phyloP scores from a whole-genome alignment of 2,113 vertebrate species.

The Pimephales promelas region DNA sequence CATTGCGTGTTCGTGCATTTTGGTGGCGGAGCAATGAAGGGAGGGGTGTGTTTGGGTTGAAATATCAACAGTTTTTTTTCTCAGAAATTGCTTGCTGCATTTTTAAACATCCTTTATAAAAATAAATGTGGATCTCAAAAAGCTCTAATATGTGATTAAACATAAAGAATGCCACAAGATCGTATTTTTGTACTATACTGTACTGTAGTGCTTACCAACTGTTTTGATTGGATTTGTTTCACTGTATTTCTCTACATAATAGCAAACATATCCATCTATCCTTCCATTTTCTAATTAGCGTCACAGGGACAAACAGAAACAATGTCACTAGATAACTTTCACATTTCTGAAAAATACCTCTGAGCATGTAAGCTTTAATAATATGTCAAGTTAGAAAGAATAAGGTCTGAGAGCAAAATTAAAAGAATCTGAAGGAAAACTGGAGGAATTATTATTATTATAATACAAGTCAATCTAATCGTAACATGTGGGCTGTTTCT shows the following conservation, averaged over 20 bases:
- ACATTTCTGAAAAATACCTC: neutral
- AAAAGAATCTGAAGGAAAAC: neutral
- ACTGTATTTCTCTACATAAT: neutral
- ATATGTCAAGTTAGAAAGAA: too few species aligned
- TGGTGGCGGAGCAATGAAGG: too few species aligned
- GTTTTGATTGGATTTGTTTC: neutral
- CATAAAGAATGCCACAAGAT: neutral
- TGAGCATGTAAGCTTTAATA: neutral
- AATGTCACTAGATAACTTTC: too few species aligned
- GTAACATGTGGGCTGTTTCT: neutral
- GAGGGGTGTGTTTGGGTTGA: too few species aligned
- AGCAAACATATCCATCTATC: neutral
- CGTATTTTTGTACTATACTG: neutral
- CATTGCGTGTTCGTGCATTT: too few species aligned
- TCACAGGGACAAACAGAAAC: too few species aligned
- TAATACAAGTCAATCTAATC: neutral
- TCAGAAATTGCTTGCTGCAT: too few species aligned
- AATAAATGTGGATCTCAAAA: neutral
- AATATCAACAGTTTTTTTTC: too few species aligned
- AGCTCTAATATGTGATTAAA: neutral
- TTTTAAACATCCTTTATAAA: neutral
- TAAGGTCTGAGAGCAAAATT: too few species aligned
- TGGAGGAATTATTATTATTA: neutral
- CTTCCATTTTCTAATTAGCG: neutral
- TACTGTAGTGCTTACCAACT: neutral